Evolutionary conservation across 2,113 vertebrate species (phyloP), one percentile per base, ranked within the genome.

Genomic region (Rhombomys opimus): DNA sequence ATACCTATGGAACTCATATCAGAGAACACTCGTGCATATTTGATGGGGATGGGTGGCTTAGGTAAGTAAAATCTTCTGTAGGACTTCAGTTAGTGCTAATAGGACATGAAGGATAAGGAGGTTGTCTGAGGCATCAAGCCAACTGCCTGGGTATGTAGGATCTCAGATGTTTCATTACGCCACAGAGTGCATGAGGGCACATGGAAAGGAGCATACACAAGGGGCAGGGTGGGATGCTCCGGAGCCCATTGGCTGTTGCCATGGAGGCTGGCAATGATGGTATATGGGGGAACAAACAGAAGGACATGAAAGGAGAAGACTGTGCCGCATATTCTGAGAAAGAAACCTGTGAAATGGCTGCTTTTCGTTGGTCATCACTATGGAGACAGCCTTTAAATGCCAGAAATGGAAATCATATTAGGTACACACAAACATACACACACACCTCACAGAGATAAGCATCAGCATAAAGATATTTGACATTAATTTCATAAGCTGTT

Each of bases 321-420:
- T 96, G 85, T 92, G 87, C 87, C 78, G 92, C 89, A 70, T 85
- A 87, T 90, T 93, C 78, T 96, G 95, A 93, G 85, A 93, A 95
- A 96, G 81, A 87, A 95, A 95, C 86, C 96, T 97, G 65, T 85
- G n/a, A 96, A 95, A 94, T 90, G 50, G 67, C 92, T 12, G 78
- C 41, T 52, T 94, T 89, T 97, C 46, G 94, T 96, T 98, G 87
- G 86, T 70, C 82, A 93, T 98, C 93, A 93, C 96, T 97, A 97
- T 97, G 89, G 97, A 97, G 93, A 97, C 93, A 97, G 96, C 50
- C 73, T 95, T 97, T 96, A 87, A 97, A 97, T 93, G 61, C 87
- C 94, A 70, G 82, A 89, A 70, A 94, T 96, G 82, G 65, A 97
- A 96, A 96, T 95, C 87, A 76, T 15, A 65, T 91, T 96, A 82